Evolutionary conservation across 2,797 vertebrate genomes (phyloP).

Genomic region (Pangasius mekongensis): DNA sequence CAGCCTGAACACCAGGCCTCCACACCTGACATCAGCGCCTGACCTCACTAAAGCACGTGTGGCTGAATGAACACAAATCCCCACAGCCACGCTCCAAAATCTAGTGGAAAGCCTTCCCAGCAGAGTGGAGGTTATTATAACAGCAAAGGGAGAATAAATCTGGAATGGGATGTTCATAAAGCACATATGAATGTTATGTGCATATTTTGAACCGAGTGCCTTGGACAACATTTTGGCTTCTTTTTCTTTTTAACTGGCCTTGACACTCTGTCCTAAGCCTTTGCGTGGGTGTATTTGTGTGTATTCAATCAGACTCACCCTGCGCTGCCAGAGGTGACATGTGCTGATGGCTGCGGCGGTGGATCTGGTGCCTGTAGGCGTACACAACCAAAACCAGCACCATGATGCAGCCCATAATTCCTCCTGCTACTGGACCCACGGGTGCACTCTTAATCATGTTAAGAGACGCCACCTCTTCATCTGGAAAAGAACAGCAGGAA

Average conservation of each 20-base stretch:
- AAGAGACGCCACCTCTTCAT: slow-evolving; percentile 91
- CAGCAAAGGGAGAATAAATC: too few species aligned
- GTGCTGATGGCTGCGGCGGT: slow-evolving; percentile 95
- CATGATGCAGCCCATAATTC: slow-evolving; percentile 99
- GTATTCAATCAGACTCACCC: slow-evolving; percentile 75
- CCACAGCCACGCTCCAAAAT: neutral
- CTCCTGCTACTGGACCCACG: slow-evolving; percentile 94
- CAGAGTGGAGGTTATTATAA: too few species aligned
- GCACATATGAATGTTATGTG: neutral
- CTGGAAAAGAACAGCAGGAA: slow-evolving; percentile 64
- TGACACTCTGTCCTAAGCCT: neutral
- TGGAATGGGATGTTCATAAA: too few species aligned
- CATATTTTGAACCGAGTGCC: neutral
- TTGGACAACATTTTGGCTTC: neutral
- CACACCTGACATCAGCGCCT: neutral
- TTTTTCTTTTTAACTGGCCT: neutral
- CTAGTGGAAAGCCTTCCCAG: neutral
- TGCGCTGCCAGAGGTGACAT: slow-evolving; percentile 98
- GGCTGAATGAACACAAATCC: neutral
- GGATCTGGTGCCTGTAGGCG: slow-evolving; percentile 96
- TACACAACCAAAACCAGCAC: slow-evolving; percentile 95
- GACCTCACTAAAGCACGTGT: neutral
- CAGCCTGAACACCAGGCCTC: neutral
- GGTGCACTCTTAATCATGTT: slow-evolving; percentile 99
- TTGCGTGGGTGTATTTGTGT: neutral